Percentiles rank a stretch among this genome's conserved stretches.
Conservation (phyloP, 2,797 vertebrate species). For the Rousettus madagascariensis region DNA sequence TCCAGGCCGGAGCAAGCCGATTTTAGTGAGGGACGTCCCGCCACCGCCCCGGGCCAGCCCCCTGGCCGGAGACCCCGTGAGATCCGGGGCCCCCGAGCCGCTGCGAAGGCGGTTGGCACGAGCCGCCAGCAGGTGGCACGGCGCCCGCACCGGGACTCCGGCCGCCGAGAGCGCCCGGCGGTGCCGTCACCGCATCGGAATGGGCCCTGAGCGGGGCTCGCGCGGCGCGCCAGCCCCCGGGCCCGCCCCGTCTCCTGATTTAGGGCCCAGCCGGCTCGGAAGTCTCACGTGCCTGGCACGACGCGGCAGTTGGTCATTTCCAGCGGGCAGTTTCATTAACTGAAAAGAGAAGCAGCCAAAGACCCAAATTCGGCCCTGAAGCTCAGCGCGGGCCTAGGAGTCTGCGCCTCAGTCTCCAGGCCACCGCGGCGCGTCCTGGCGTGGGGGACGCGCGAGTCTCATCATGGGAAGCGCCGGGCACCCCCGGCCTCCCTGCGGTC, state of each 20-base stretch:
- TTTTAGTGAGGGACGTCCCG: too few species aligned
- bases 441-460: too few species aligned
- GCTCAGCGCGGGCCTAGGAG: fast-evolving
- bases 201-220: neutral
- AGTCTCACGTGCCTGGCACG: neutral
- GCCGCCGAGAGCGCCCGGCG: neutral
- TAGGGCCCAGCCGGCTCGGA: neutral
- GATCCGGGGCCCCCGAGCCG: too few species aligned
- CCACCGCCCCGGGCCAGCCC: too few species aligned
- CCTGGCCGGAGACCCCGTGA: too few species aligned
- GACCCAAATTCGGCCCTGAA: fast-evolving
- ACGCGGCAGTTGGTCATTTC: fast-evolving
- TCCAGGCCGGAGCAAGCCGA: too few species aligned
- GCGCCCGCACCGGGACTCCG: too few species aligned
- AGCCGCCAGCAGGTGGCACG: too few species aligned
- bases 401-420: fast-evolving
- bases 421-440: too few species aligned
- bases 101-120: too few species aligned
- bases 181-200: neutral
- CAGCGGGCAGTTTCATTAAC: neutral
- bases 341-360: fast-evolving
- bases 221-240: neutral
- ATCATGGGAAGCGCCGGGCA: too few species aligned
- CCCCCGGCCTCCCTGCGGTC: too few species aligned
- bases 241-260: neutral